Percentiles rank a stretch among this genome's conserved stretches.
phyloP scores from a whole-genome alignment of 2,113 vertebrate genomes.

The Thryonomys swinderianus region DNA sequence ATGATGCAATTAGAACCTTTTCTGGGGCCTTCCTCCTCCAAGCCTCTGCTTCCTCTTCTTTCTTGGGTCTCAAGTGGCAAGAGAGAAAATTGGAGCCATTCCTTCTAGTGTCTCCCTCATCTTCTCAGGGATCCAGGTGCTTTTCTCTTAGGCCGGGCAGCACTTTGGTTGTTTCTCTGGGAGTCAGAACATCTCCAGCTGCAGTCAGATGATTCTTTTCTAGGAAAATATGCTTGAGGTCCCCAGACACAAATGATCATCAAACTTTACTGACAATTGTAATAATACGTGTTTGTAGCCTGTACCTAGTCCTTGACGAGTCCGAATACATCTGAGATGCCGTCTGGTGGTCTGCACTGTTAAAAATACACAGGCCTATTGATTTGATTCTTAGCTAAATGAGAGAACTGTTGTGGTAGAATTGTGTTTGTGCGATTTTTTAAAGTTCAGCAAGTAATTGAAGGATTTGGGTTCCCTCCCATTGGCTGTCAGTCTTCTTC shows the following conservation, averaged over 20 bases:
- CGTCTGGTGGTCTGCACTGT: background rate
- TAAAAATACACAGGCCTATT: background rate
- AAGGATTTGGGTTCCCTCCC: background rate
- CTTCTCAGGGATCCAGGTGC: slow-evolving; percentile 3
- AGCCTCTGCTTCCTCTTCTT: slow-evolving; percentile 59
- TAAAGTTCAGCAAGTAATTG: background rate
- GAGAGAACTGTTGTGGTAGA: background rate
- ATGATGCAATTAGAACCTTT: slow-evolving; percentile 50
- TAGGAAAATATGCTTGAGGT: slow-evolving; percentile 13
- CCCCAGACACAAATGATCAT: background rate
- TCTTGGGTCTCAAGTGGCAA: slow-evolving; percentile 32
- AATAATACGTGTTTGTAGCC: background rate
- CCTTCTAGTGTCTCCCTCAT: background rate
- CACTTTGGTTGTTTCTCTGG: slow-evolving; percentile 50
- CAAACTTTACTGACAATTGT: background rate
- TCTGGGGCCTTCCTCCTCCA: slow-evolving; percentile 43
- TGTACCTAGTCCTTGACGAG: background rate
- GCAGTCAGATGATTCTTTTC: slow-evolving; percentile 29
- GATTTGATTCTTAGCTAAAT: background rate
- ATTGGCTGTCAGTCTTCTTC: background rate
- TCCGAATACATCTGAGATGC: background rate
- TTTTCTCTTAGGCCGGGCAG: slow-evolving; percentile 7
- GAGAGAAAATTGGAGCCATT: slow-evolving; percentile 39
- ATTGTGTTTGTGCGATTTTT: background rate
- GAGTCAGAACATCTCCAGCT: background rate